Conservation (phyloP, 2,888 invertebrate species). For the Smittia sp. region DNA sequence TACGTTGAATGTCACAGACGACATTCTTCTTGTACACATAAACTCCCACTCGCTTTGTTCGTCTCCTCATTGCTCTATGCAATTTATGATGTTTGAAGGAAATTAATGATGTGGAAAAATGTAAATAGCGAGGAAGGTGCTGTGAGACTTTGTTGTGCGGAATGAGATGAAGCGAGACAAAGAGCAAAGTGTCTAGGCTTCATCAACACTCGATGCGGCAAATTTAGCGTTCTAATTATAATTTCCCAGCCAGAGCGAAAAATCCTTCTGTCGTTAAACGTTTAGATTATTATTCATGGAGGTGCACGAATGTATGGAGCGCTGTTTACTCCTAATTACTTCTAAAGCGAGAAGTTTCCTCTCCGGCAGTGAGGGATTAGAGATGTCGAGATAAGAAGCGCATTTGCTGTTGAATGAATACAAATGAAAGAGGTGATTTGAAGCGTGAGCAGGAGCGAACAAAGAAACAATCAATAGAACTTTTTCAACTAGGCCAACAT, state of each 20-base stretch:
- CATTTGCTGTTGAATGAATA: too few species aligned
- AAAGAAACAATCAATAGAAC: too few species aligned
- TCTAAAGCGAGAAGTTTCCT: too few species aligned
- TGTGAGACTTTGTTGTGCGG: not conserved
- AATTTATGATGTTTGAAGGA: not conserved
- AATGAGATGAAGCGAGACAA: not conserved
- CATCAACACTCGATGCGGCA: not conserved
- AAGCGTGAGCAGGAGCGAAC: too few species aligned
- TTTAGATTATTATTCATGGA: not conserved
- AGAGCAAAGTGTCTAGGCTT: not conserved
- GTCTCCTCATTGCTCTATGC: not conserved
- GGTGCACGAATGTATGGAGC: not conserved
- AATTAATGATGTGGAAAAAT: constrained; percentile 8
- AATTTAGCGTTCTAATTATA: not conserved
- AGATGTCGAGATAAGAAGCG: too few species aligned
- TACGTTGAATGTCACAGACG: too few species aligned
- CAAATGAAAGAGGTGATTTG: too few species aligned
- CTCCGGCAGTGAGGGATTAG: too few species aligned
- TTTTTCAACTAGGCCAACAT: too few species aligned
- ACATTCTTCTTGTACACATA: not conserved
- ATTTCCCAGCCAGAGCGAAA: not conserved
- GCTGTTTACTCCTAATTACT: too few species aligned
- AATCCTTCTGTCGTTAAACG: not conserved
- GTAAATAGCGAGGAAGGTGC: not conserved
- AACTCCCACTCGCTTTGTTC: not conserved